phyloP scores from a whole-genome alignment of 2,113 vertebrate genomes.

The Chloebia gouldiae region DNA sequence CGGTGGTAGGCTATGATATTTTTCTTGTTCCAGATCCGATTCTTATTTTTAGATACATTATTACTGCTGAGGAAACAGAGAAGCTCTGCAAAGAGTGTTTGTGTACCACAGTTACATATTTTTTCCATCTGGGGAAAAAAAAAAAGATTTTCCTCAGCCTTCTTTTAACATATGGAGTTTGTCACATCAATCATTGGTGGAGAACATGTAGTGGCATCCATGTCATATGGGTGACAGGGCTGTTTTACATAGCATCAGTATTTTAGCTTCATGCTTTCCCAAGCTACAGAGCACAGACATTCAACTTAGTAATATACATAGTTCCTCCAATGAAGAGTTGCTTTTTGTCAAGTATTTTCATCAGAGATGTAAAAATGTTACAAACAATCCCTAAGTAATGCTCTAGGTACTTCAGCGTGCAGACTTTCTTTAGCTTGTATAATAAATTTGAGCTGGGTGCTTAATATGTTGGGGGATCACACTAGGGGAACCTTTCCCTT shows the following conservation, averaged over 20 bases:
- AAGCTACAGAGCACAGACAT: conserved; percentile 11
- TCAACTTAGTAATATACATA: neutral
- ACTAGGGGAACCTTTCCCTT: conserved; percentile 8
- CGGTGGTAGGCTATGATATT: neutral
- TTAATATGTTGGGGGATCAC: neutral
- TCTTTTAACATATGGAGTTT: conserved; percentile 57
- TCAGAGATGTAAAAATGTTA: conserved; percentile 14
- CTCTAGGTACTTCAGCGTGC: neutral
- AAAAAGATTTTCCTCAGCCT: conserved; percentile 38
- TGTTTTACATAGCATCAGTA: conserved; percentile 54
- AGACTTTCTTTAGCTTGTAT: neutral
- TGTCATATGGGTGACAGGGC: conserved; percentile 56
- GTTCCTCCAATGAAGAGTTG: conserved; percentile 25
- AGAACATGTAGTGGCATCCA: conserved; percentile 46
- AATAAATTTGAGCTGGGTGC: neutral
- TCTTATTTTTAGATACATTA: conserved; percentile 42
- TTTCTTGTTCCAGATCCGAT: conserved; percentile 31
- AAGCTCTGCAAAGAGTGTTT: conserved; percentile 47
- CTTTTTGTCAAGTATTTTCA: conserved; percentile 25
- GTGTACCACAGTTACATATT: conserved; percentile 44
- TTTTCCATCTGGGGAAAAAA: conserved; percentile 56
- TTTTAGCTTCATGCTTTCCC: conserved; percentile 34
- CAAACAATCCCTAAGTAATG: neutral
- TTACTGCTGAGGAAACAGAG: conserved; percentile 48
- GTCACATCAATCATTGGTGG: conserved; percentile 58